Evolutionary conservation across 2,113 vertebrate species (phyloP).

Genomic region (Neodontobutis hainanensis): DNA sequence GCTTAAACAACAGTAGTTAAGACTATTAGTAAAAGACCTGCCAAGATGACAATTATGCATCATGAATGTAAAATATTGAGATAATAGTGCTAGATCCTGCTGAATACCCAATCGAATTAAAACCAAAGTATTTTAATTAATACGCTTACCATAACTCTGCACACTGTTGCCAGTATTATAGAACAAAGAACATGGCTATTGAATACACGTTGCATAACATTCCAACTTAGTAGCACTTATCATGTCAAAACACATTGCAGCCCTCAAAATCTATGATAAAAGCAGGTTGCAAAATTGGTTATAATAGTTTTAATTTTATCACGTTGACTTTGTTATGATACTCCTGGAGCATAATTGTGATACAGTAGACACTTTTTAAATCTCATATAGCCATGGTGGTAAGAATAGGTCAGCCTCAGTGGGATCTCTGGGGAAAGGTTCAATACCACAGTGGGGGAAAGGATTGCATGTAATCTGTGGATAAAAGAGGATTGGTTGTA

Average conservation of each 20-base stretch:
- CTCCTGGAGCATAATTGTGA: background rate
- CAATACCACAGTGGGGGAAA: background rate
- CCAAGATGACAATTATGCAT: background rate
- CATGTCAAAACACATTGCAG: background rate
- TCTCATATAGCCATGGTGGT: background rate
- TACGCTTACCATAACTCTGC: no score
- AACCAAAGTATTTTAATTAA: no score
- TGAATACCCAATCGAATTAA: no score
- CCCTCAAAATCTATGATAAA: background rate
- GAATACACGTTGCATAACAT: no score
- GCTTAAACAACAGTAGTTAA: background rate
- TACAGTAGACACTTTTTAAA: background rate
- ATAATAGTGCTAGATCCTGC: background rate
- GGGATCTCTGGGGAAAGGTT: background rate
- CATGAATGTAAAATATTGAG: background rate
- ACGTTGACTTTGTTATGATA: background rate
- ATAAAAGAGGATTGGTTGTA: slow-evolving; percentile 1
- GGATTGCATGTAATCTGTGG: slow-evolving; percentile 22
- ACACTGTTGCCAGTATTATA: no score
- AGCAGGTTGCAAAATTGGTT: no score
- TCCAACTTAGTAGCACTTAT: no score
- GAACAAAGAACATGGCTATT: no score
- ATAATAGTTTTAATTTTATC: no score
- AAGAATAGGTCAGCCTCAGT: background rate
- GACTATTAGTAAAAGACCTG: no score